phyloP scores from a whole-genome alignment of 2,888 invertebrate genomes.

The Harmothoe impar region DNA sequence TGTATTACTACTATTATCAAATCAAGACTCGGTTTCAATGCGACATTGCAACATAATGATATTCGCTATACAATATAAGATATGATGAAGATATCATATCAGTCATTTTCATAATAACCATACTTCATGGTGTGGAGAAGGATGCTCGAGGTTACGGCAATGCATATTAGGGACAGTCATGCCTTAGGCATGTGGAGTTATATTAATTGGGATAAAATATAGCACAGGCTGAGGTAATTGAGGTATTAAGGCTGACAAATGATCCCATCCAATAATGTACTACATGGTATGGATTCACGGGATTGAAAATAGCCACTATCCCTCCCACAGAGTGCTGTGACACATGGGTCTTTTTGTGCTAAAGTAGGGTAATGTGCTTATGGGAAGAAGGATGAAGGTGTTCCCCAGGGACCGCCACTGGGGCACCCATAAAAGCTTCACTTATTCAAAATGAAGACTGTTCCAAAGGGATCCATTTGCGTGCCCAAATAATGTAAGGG shows the following conservation, averaged over 20 bases:
- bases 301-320: not conserved
- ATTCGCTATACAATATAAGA: no score
- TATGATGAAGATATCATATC: no score
- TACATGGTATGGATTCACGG: not conserved
- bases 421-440: not conserved
- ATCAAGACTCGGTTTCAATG: no score
- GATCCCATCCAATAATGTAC: not conserved
- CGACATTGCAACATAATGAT: no score
- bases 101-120: no score
- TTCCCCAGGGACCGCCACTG: not conserved
- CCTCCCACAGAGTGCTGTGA: not conserved
- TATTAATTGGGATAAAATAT: not conserved
- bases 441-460: not conserved
- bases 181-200: not conserved
- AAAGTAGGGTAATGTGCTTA: constrained; percentile 3
- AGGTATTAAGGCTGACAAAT: constrained; percentile 23
- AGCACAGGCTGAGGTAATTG: not conserved
- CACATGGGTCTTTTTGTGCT: not conserved
- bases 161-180: no score
- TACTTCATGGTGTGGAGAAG: no score
- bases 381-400: not conserved
- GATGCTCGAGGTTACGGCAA: no score
- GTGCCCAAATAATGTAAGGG: no score
- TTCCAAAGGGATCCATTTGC: not conserved
- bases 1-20: no score